Base-by-base conservation (phyloP, 2,797 vertebrate genomes). In the Brotula barbata region DNA sequence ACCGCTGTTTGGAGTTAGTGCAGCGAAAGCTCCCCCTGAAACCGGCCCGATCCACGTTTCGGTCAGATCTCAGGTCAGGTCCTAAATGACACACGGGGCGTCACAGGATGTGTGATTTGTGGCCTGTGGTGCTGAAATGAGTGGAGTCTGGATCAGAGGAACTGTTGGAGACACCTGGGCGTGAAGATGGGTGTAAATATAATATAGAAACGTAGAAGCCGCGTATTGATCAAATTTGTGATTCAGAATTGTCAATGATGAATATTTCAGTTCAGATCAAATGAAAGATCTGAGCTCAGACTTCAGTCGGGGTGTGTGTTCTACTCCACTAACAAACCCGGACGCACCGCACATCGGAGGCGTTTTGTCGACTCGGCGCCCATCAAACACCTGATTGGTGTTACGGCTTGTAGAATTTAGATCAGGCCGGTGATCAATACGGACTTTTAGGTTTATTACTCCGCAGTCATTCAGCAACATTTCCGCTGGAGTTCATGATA, bases 371-470 rank as follows among this genome's bases (percentile, higher is more conserved):
- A 58, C 23, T 56, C 36, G 37, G 40, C 53, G 22, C 1, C 16
- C 17, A 68, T 25, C 23, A 48, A 65, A 67, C 19, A 2, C 58
- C 28, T 59, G 63, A 59, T 52, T 51, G 33, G 33, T 64, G 56
- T 22, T 33, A 37, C 7, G 5, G 51, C 50, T 31, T 52, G 37
- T 3, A n/a, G 42, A 59, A 62, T 42, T 13, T 60, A 70, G 61
- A 58, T 58, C 33, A 61, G 57, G n/a, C n/a, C n/a, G n/a, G n/a
- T n/a, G n/a, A n/a, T n/a, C n/a, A n/a, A n/a, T n/a, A 65, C 51
- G 12, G 46, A 61, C 42, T 62, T 78, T 71, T 48, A 64, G 58
- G 34, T 75, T 76, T 65, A 78, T 73, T 81, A 45, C 60, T 15
- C 2, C 50, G 17, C 17, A 12, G 62, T 81, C 74, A 37, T 75